Base-by-base conservation (phyloP, 2,888 invertebrate species). In the Volucella bombylans region DNA sequence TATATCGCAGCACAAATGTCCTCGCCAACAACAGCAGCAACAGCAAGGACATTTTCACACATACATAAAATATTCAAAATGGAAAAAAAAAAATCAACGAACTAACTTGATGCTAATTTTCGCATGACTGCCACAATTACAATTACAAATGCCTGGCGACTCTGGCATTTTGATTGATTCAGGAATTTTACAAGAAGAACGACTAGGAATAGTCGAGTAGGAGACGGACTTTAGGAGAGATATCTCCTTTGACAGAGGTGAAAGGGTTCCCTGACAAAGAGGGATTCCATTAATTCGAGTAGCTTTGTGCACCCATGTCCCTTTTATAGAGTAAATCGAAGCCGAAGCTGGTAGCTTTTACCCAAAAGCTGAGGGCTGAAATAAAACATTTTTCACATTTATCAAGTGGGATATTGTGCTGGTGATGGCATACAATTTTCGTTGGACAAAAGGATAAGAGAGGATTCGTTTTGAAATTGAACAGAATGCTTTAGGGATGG, bases 121-220 rank as follows among this genome's bases (percentile, higher is more conserved):
- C 68, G 54, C 68, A 52, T 47, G 61, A 54, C 50, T 52, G 62
- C 62, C 11, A 39, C 65, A 45, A 54, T 77, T 43, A 55, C 55
- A 38, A 12, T 14, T 38, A 47, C 47, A 11, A 8, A n/a, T 39
- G 18, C 2, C 18, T 1, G 1, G 64, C 50, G 14, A 39, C 61
- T 72, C 15, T 45, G 14, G 31, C 31, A 73, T 72, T 65, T 73
- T 73, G 72, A 82, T 76, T 82, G 77, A 78, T 78, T 78, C 68
- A 45, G 72, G 31, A 55, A 39, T 67, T 18, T 31, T 61, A 43
- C 11, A 8, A 47, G 49, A 38, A 38, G 49, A 18, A 38, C n/a
- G 18, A 15, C 31, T 3, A 23, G 18, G 6, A 31, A 31, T 31
- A 31, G 31, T 6, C 31, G 6, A 31, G 6, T 31, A 31, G 31